Evolutionary conservation across 53 echinoderm and acorn worm species (phyloP).

Genomic region (Actinopyga echinites): DNA sequence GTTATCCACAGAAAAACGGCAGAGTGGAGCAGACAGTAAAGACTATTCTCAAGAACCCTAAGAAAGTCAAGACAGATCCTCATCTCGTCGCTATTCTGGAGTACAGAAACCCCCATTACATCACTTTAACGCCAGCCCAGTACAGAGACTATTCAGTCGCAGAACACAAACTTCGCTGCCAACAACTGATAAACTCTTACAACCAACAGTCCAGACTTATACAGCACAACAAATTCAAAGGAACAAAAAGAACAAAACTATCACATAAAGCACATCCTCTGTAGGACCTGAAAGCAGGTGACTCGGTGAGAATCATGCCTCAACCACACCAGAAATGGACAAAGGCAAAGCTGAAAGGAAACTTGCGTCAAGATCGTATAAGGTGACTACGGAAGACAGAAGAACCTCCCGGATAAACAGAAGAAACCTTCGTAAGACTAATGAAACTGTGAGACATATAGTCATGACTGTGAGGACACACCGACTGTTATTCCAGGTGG

Average conservation of each 20-base stretch:
- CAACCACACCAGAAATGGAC: conserved; percentile 34
- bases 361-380: conserved; percentile 50
- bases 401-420: conserved; percentile 51
- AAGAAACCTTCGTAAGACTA: conserved; percentile 41
- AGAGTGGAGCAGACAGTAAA: conserved; percentile 61
- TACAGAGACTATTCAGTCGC: conserved; percentile 42
- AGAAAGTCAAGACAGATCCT: conserved; percentile 53
- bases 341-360: conserved; percentile 31
- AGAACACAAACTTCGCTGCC: conserved; percentile 49
- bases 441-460: conserved; percentile 8
- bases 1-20: conserved; percentile 57
- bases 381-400: conserved; percentile 42
- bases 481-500: too few species aligned
- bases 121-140: conserved; percentile 37
- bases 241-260: background rate
- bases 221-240: conserved; percentile 16
- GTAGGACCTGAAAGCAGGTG: conserved; percentile 45
- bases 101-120: conserved; percentile 55
- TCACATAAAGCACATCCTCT: conserved; percentile 32
- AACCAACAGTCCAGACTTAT: conserved; percentile 15
- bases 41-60: conserved; percentile 48
- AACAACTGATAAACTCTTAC: conserved; percentile 38
- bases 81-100: conserved; percentile 49
- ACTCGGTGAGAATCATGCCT: conserved; percentile 52
- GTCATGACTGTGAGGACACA: background rate